Evolutionary conservation across 2,113 vertebrate species (phyloP).

Genomic region (Myotis lucifugus): DNA sequence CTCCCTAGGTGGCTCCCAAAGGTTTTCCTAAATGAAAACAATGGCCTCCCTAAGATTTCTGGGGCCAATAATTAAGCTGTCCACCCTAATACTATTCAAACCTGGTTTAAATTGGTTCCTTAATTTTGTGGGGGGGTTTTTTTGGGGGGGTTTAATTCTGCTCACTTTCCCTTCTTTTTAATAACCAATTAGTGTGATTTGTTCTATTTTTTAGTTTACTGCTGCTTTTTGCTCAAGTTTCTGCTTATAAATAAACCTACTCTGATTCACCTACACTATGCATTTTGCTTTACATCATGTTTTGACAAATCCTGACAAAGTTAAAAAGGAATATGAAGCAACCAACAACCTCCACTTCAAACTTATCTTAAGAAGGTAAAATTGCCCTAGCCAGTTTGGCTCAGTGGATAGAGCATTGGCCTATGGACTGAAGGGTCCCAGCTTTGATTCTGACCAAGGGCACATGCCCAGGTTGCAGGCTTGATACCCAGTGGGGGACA

Average conservation of each 20-base stretch:
- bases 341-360: slow-evolving; percentile 52
- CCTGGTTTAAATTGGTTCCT: slow-evolving; percentile 25
- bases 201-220: slow-evolving; percentile 49
- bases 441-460: no score
- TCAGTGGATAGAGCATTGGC: no score
- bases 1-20: neutral
- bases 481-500: no score
- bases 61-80: neutral
- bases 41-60: neutral
- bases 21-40: neutral
- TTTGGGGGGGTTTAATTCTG: neutral
- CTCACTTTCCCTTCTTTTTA: slow-evolving; percentile 34
- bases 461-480: no score
- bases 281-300: slow-evolving; percentile 44
- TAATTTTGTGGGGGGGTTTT: neutral
- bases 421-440: no score
- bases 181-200: slow-evolving; percentile 45
- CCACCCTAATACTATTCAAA: neutral
- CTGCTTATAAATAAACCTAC: slow-evolving; percentile 59
- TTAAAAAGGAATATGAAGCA: slow-evolving; percentile 43
- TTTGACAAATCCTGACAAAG: slow-evolving; percentile 71
- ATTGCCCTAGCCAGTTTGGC: no score
- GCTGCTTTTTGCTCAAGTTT: slow-evolving; percentile 44
- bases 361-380: slow-evolving; percentile 26
- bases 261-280: slow-evolving; percentile 8